These are phyloP conservation scores for Periphyllus acericola DNA, from an alignment of 2,888 invertebrate species.

Conservation along the genomic window DNA sequence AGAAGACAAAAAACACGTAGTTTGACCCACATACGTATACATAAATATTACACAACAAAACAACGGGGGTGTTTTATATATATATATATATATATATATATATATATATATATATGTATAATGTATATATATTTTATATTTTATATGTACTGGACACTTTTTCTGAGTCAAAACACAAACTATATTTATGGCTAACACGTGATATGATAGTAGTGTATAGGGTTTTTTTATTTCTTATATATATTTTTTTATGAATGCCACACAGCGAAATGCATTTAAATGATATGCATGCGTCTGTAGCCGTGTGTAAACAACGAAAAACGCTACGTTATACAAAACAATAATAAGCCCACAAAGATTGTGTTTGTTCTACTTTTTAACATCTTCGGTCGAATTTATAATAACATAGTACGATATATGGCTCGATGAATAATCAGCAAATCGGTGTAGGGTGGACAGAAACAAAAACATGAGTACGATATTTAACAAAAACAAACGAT, in stretches of 20 bases:
- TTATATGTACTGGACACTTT: background rate
- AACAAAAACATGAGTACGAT: background rate
- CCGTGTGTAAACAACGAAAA: slow-evolving; percentile 27
- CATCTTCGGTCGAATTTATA: slow-evolving; percentile 6
- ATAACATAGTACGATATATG: background rate
- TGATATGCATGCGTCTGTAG: background rate
- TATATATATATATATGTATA: background rate
- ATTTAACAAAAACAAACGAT: background rate
- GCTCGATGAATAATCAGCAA: background rate
- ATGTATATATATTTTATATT: background rate
- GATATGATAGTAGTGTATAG: slow-evolving; percentile 26
- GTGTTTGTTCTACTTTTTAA: slow-evolving; percentile 11
- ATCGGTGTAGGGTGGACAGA: background rate
- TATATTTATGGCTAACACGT: slow-evolving; percentile 38
- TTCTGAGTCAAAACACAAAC: background rate
- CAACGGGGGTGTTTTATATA: slow-evolving; percentile 17
- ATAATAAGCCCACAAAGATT: slow-evolving; percentile 7
- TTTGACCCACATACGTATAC: slow-evolving; percentile 29
- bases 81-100: background rate
- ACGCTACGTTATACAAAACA: background rate
- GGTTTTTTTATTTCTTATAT: slow-evolving; percentile 1
- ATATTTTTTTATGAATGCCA: slow-evolving; percentile 25
- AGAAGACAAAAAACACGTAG: background rate
- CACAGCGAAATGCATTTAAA: slow-evolving; percentile 14
- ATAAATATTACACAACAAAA: background rate